Evolutionary conservation across 2,888 invertebrate genomes (phyloP).

Genomic region (Lingula anatina): DNA sequence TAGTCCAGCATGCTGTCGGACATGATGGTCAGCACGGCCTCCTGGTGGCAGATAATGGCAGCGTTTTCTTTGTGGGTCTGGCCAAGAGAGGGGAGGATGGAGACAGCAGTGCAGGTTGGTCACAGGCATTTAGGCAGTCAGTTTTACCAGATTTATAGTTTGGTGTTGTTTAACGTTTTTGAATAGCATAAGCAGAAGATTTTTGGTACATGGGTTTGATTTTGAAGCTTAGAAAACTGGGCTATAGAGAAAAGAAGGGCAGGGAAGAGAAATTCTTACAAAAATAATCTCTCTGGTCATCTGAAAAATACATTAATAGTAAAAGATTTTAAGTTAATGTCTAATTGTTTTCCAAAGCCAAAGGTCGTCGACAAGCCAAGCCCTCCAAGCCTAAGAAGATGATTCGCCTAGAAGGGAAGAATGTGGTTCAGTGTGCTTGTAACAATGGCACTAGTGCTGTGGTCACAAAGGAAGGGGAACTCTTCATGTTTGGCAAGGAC

Average conservation of each 20-base stretch:
- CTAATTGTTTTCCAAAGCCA: conserved; percentile 35
- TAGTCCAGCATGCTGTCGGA: conserved; percentile 77
- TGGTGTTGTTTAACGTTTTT: too few relatives aligned
- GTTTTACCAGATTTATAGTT: conserved; percentile 3
- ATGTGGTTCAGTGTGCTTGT: conserved; percentile 78
- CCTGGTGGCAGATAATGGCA: conserved; percentile 86
- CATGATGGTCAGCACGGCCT: conserved; percentile 91
- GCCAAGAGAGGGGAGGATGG: conserved; percentile 91
- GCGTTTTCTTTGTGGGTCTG: conserved; percentile 79
- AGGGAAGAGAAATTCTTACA: too few relatives aligned
- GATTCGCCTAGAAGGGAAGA: conserved; percentile 80
- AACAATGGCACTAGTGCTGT: conserved; percentile 93
- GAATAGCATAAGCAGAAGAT: neutral
- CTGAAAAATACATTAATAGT: too few relatives aligned
- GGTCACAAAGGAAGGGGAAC: conserved; percentile 81
- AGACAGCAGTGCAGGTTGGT: conserved; percentile 61
- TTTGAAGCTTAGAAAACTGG: too few relatives aligned
- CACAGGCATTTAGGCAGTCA: too few relatives aligned
- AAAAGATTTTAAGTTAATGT: too few relatives aligned
- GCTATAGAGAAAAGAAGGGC: too few relatives aligned
- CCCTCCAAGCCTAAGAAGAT: conserved; percentile 89
- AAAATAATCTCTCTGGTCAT: too few relatives aligned
- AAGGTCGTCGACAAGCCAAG: conserved; percentile 72
- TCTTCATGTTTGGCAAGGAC: conserved; percentile 93
- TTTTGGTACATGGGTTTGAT: neutral